Evolutionary conservation across 2,888 invertebrate genomes (phyloP).

Genomic region (Xiphydria camelus): DNA sequence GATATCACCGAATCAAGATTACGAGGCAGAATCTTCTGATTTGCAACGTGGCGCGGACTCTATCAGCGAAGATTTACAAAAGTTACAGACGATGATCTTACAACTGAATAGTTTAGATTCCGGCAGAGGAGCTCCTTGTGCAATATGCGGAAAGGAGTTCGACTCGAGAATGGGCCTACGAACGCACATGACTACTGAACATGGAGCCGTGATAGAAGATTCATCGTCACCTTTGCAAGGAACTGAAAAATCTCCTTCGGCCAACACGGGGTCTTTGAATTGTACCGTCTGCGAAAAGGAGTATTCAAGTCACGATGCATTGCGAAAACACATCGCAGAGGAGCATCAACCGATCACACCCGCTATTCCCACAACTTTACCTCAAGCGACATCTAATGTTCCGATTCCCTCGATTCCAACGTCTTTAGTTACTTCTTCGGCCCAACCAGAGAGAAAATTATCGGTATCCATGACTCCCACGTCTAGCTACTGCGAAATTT

Average conservation of each 20-base stretch:
- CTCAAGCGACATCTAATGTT: slow-evolving; percentile 24
- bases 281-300: slow-evolving; percentile 67
- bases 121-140: slow-evolving; percentile 64
- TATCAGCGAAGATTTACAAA: slow-evolving; percentile 84
- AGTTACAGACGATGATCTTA: slow-evolving; percentile 87
- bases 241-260: slow-evolving; percentile 53
- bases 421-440: slow-evolving; percentile 33
- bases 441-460: slow-evolving; percentile 61
- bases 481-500: slow-evolving; percentile 94
- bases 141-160: slow-evolving; percentile 72
- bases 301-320: slow-evolving; percentile 65
- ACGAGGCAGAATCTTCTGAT: slow-evolving; percentile 54
- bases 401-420: slow-evolving; percentile 18
- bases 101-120: slow-evolving; percentile 82
- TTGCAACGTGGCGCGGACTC: slow-evolving; percentile 63
- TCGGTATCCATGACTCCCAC: slow-evolving; percentile 70
- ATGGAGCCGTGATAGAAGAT: slow-evolving; percentile 57
- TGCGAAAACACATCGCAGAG: slow-evolving; percentile 71
- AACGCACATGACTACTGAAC: slow-evolving; percentile 71
- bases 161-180: slow-evolving; percentile 73
- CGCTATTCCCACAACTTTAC: slow-evolving; percentile 18
- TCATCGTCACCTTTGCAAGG: slow-evolving; percentile 34
- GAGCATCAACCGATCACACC: slow-evolving; percentile 63
- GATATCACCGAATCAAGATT: slow-evolving; percentile 39
- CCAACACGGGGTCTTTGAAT: slow-evolving; percentile 25